Conservation (phyloP, 2,113 vertebrate species). For the Coturnix japonica region DNA sequence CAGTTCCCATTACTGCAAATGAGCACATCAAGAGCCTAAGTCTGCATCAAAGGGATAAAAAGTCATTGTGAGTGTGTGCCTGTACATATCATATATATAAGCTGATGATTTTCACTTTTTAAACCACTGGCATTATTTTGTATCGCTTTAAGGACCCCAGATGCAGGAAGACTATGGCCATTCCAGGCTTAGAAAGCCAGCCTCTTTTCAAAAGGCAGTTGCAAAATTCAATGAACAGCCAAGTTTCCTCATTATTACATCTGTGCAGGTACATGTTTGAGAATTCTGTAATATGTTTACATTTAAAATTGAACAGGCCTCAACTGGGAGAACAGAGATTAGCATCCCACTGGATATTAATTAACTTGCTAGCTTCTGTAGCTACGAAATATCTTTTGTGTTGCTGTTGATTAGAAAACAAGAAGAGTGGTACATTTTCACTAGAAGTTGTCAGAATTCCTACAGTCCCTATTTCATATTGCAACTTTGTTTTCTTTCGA, state of each 20-base stretch:
- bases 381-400: background rate
- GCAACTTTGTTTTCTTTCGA: background rate
- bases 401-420: background rate
- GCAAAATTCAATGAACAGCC: background rate
- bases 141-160: background rate
- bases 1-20: background rate
- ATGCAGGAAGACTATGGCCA: too few relatives aligned
- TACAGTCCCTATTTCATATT: background rate
- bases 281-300: background rate
- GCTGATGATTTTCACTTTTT: background rate
- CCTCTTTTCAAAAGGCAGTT: background rate
- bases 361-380: background rate
- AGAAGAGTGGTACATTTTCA: background rate
- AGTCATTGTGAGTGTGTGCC: fast-evolving
- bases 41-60: background rate
- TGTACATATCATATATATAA: background rate
- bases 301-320: background rate
- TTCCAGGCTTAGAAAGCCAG: background rate
- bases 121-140: background rate
- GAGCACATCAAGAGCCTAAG: background rate
- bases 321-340: background rate
- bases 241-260: background rate
- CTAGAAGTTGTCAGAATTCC: background rate
- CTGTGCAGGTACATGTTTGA: background rate
- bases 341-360: background rate